These are phyloP conservation scores for Gymnocheta viridis DNA, from an alignment of 2,888 invertebrate species.

Conservation along the genomic window DNA sequence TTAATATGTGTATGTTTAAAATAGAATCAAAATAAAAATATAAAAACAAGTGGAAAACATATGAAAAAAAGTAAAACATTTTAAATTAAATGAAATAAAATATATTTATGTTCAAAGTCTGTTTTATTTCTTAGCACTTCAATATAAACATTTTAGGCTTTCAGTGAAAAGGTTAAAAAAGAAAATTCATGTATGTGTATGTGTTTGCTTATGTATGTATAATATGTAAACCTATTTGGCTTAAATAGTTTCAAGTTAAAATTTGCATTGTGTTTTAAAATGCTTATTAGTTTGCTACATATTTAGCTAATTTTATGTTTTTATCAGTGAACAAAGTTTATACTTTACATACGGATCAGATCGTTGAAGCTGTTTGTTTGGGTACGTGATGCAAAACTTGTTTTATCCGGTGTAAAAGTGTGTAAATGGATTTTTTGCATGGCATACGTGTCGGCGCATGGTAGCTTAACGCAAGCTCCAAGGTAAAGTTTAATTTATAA, in stretches of 20 bases:
- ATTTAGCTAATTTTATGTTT: background rate
- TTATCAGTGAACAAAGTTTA: background rate
- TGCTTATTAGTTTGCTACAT: background rate
- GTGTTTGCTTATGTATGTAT: too few species aligned
- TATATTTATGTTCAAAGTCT: too few species aligned
- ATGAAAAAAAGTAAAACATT: slow-evolving; percentile 7
- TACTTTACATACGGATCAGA: too few species aligned
- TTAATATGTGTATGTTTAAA: slow-evolving; percentile 1
- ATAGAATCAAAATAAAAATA: slow-evolving; percentile 14
- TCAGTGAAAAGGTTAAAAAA: background rate
- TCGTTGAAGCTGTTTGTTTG: background rate
- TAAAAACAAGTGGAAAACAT: slow-evolving; percentile 23
- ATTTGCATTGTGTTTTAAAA: background rate
- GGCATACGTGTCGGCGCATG: slow-evolving; percentile 82
- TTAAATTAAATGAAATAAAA: background rate
- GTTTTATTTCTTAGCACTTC: background rate
- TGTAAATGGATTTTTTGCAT: slow-evolving; percentile 77
- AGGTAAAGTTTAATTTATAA: slow-evolving; percentile 76
- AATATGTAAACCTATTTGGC: too few species aligned
- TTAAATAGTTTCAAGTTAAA: too few species aligned
- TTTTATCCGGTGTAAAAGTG: slow-evolving; percentile 17
- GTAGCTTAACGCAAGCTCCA: slow-evolving; percentile 81
- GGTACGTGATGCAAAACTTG: background rate
- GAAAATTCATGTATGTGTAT: too few species aligned
- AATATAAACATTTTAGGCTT: background rate